Conservation (phyloP, 2,797 vertebrate genomes). For the Petrocephalus schoutedeni region DNA sequence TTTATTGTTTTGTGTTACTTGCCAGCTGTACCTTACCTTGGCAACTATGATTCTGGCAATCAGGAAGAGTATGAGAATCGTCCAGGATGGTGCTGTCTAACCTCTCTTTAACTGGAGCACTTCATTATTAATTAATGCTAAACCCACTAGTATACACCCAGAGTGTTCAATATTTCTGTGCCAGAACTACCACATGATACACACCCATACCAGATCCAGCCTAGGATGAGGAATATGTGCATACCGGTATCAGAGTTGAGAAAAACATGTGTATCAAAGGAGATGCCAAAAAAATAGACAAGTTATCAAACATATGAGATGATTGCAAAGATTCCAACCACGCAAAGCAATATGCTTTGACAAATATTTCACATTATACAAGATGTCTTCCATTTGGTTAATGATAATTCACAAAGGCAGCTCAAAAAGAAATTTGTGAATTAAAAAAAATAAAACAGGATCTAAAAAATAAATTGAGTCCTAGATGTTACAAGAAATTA, state of each 20-base stretch:
- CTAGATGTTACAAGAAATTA: neutral
- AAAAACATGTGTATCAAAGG: neutral
- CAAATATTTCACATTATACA: conserved; percentile 4
- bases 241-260: neutral
- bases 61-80: neutral
- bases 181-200: neutral
- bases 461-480: neutral
- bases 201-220: neutral
- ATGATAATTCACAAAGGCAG: neutral
- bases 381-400: neutral
- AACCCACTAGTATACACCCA: neutral
- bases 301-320: neutral
- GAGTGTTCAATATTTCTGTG: neutral
- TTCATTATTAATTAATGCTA: conserved; percentile 2
- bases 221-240: neutral
- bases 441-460: neutral
- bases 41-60: neutral
- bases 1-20: neutral
- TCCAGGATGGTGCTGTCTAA: neutral
- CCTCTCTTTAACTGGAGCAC: neutral
- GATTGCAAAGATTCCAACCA: neutral
- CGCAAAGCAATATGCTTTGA: neutral
- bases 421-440: neutral
- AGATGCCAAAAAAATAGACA: neutral
- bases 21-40: neutral